Evolutionary conservation across 2,113 vertebrate species (phyloP), one percentile per base, ranked within the genome.

Genomic region (Phyllopteryx taeniolatus): DNA sequence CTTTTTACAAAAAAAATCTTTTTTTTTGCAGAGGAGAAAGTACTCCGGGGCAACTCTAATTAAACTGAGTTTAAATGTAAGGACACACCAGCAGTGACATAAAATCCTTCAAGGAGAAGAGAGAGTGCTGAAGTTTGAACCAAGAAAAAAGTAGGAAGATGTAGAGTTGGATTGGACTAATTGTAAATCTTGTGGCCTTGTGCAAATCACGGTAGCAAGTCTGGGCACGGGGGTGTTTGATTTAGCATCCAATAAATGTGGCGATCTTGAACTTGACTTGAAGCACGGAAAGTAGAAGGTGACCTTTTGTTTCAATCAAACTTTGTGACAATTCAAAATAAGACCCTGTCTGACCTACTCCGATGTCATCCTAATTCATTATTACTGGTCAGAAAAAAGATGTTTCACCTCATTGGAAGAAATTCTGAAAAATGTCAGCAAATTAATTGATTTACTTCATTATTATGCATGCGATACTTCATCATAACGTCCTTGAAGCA

Each of bases 361-460:
- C 81, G 67, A 88, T 88, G 82, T 69, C 75, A 83, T 92, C 94
- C n/a, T 27, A 59, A 59, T 92, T 90, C 80, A 92, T 93, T 94
- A 93, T 66, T 67, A 84, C 74, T 83, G 86, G 83, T 91, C 84
- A 91, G 62, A 90, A 86, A 78, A 91, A 93, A 92, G 88, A 87
- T 85, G 81, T 66, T 72, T 31, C 77, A 83, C 60, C 81, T 91
- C 84, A 84, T 77, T 83, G 81, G 77, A 88, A 82, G 72, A 82
- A 61, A 83, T 89, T 81, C 75, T 14, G 14, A 31, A 33, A 80
- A 80, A 90, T 86, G 72, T 73, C 9, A 64, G 56, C 44, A 22
- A 71, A 72, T 80, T 47, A 70, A 68, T 56, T 63, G 76, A 83
- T 60, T 60, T 56, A 22, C n/a, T 56, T 22, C n/a, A n/a, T 31